Conservation (phyloP, 1,140 invertebrate genomes). For the Adoxophyes honmai region DNA sequence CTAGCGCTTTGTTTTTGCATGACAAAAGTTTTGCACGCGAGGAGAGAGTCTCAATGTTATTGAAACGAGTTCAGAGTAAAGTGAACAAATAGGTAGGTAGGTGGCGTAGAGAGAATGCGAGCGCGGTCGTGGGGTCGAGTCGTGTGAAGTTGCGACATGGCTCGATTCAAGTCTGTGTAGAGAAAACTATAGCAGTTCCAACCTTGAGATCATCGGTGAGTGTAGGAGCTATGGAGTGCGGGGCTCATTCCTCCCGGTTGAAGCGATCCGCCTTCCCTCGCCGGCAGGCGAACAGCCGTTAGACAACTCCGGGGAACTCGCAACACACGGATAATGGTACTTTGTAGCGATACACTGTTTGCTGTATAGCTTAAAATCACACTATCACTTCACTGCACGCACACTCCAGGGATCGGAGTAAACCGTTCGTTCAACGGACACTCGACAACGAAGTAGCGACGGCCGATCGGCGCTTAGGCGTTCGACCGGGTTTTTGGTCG, state of each 20-base stretch:
- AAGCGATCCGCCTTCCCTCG: constrained; percentile 68
- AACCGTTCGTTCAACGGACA: constrained; percentile 54
- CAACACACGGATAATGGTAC: constrained; percentile 55
- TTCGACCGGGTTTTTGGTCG: constrained; percentile 61
- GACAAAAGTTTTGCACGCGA: constrained; percentile 24
- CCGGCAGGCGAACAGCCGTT: constrained; percentile 65
- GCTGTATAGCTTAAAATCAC: constrained; percentile 70
- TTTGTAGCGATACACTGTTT: constrained; percentile 70
- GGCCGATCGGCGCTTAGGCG: constrained; percentile 40
- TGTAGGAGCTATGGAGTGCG: constrained; percentile 62
- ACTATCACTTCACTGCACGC: constrained; percentile 69
- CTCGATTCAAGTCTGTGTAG: constrained; percentile 18
- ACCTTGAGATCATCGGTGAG: constrained; percentile 76
- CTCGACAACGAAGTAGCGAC: constrained; percentile 62
- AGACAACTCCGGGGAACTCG: constrained; percentile 50
- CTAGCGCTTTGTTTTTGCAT: too few species aligned
- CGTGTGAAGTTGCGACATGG: constrained; percentile 33
- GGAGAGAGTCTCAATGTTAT: constrained; percentile 42
- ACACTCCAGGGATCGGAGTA: constrained; percentile 55
- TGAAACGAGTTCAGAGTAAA: constrained; percentile 59
- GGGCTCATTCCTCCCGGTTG: constrained; percentile 74
- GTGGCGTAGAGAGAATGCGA: constrained; percentile 48
- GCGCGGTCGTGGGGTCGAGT: constrained; percentile 48
- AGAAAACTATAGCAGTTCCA: constrained; percentile 40
- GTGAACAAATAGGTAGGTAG: constrained; percentile 27